Evolutionary conservation across 2,113 vertebrate species (phyloP).

Genomic region (Urocitellus parryii): DNA sequence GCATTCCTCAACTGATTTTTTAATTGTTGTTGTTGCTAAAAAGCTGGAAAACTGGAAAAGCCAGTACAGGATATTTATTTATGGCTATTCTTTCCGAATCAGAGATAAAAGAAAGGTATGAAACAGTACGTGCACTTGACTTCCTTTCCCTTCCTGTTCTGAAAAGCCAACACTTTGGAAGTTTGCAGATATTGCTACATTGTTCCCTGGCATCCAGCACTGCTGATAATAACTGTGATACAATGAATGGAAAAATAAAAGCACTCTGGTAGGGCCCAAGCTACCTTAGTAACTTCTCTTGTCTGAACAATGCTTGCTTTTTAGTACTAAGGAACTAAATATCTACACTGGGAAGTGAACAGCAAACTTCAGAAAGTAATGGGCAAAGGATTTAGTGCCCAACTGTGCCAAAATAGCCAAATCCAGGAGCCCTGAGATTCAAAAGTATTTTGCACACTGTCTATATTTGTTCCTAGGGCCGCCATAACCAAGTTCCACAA

Average conservation of each 20-base stretch:
- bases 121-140: not conserved
- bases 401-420: not conserved
- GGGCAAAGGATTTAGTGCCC: not conserved
- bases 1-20: not conserved
- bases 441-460: not conserved
- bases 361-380: not conserved
- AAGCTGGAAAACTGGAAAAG: not conserved
- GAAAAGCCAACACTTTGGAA: not conserved
- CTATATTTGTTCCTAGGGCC: not conserved
- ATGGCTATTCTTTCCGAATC: not conserved
- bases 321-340: not conserved
- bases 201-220: not conserved
- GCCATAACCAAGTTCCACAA: not conserved
- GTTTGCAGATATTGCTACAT: not conserved
- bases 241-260: not conserved
- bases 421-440: not conserved
- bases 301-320: not conserved
- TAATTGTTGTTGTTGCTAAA: not conserved
- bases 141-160: not conserved
- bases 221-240: not conserved
- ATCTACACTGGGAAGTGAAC: not conserved
- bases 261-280: not conserved
- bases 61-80: not conserved
- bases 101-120: not conserved
- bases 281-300: not conserved